Evolutionary conservation across 1,140 invertebrate genomes (phyloP).

Genomic region (Drosophila nannoptera): DNA sequence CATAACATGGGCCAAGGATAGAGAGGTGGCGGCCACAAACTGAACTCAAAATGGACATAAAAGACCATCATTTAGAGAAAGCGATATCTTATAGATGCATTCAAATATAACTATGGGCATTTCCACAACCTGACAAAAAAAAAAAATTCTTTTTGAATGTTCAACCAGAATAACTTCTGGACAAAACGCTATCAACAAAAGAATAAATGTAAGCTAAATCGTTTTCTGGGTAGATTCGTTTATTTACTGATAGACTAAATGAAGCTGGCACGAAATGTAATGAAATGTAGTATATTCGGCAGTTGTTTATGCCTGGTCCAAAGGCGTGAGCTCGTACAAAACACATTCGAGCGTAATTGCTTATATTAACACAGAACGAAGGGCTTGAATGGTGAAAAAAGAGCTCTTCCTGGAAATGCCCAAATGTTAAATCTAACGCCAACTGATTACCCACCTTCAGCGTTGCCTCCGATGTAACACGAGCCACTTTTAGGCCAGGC

Average conservation of each 20-base stretch:
- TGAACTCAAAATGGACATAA: not conserved
- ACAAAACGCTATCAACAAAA: too few species aligned
- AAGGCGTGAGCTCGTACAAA: too few species aligned
- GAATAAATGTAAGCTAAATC: too few species aligned
- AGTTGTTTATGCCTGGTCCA: too few species aligned
- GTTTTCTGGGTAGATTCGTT: too few species aligned
- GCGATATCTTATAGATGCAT: not conserved
- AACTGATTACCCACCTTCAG: conserved; percentile 49
- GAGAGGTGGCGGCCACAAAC: not conserved
- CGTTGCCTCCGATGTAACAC: conserved; percentile 62
- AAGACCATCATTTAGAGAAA: conserved; percentile 3
- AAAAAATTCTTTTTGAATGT: too few species aligned
- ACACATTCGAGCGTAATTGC: too few species aligned
- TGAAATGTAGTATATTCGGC: too few species aligned
- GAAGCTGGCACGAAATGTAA: too few species aligned
- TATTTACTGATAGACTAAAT: too few species aligned
- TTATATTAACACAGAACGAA: not conserved
- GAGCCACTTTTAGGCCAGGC: conserved; percentile 83
- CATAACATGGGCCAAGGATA: not conserved
- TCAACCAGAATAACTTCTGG: too few species aligned
- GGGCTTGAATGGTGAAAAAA: not conserved
- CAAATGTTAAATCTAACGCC: not conserved
- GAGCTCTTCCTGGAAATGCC: not conserved
- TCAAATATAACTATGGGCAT: not conserved
- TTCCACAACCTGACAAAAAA: not conserved